phyloP scores from a whole-genome alignment of 2,797 vertebrate genomes.

The Fratercula arctica region DNA sequence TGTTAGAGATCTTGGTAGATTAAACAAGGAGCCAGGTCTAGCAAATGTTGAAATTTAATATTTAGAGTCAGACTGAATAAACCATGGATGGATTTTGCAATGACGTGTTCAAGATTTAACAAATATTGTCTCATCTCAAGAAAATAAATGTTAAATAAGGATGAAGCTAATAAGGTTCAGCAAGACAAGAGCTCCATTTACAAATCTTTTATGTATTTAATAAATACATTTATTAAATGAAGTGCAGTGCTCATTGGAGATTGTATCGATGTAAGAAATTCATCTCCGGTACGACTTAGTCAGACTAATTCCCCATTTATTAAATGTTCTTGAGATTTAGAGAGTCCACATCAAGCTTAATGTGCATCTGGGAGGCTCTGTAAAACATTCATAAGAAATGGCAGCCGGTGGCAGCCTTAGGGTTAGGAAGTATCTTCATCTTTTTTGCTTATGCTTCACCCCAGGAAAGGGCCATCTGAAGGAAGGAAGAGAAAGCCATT shows the following conservation, averaged over 20 bases:
- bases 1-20: constrained; percentile 44
- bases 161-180: constrained; percentile 60
- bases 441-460: background rate
- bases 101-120: constrained; percentile 52
- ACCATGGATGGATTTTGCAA: constrained; percentile 45
- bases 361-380: constrained; percentile 30
- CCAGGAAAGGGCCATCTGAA: background rate
- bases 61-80: constrained; percentile 65
- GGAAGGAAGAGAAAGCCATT: background rate
- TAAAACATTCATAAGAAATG: background rate
- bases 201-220: constrained; percentile 71
- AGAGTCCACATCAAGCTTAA: constrained; percentile 52
- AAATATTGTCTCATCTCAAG: constrained; percentile 65
- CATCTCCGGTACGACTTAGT: constrained; percentile 51
- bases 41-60: constrained; percentile 65
- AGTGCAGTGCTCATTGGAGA: constrained; percentile 51
- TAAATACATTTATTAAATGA: constrained; percentile 76
- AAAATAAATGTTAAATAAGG: constrained; percentile 67
- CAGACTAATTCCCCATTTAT: constrained; percentile 62
- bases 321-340: constrained; percentile 58
- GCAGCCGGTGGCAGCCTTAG: background rate
- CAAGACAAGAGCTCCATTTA: constrained; percentile 63
- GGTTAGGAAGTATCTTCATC: background rate
- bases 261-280: constrained; percentile 56
- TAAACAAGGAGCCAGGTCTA: constrained; percentile 49